Base-by-base conservation (phyloP, 2,113 vertebrate genomes). In the Stegastes partitus region DNA sequence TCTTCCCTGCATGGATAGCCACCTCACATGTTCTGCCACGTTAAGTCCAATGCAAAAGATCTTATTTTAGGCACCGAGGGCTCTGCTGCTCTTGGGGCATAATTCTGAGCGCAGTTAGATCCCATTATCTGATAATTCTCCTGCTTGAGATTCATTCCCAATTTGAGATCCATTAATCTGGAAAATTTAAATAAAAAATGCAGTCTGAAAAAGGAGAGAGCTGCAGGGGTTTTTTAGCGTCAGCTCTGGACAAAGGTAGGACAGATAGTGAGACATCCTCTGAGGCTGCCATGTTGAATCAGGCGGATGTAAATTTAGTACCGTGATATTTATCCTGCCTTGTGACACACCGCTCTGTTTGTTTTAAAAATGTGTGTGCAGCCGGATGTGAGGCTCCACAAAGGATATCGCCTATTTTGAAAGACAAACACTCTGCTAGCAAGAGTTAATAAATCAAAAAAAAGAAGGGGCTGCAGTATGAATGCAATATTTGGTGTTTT, bases 71-170 rank as follows among this genome's bases (percentile, higher is more conserved):
- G 37, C 59, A 50, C 57, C 31, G 16, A 77, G 50, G 54, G 62
- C 31, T 47, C 63, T 39, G 64, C 51, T 73, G 72, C 81, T 77
- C 53, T 75, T 64, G 50, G 72, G 77, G 62, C 62, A 69, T 62
- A 61, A 63, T 45, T 72, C 70, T 68, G 77, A 90, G 81, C 44
- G 8, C 69, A 77, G 72, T 78, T 74, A 86, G 86, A 93, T 86
- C 73, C 74, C 73, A 90, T 93, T 90, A 91, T 90, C 79, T 90
- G 92, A 93, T 91, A 86, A 73, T 67, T 82, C 50, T n/a, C 23
- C 28, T 47, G 65, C 72, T 74, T 85, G 56, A 73, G 63, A 79
- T 69, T 77, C 68, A 55, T 72, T 68, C 57, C 51, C 70, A 53
- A 39, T 85, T 77, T 65, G 73, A 89, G 68, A 88, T 87, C 75